phyloP scores from a whole-genome alignment of 2,888 invertebrate genomes.

The Esperia sulphurella region DNA sequence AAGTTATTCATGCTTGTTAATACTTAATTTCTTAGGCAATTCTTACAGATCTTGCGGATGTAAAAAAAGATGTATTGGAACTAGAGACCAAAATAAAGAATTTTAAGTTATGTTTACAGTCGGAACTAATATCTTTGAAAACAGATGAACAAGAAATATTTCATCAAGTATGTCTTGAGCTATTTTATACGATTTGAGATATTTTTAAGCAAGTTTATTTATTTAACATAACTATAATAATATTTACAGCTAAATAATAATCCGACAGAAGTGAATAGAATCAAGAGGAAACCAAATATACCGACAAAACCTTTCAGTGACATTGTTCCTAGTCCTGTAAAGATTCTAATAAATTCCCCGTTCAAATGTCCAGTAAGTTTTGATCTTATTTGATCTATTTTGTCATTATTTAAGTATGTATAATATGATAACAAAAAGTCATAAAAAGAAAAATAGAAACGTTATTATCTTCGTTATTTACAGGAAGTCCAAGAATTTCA shows the following conservation, averaged over 20 bases:
- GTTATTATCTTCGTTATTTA: background rate
- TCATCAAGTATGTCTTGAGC: slow-evolving; percentile 29
- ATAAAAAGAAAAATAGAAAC: background rate
- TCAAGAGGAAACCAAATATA: slow-evolving; percentile 23
- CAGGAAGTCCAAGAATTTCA: slow-evolving; percentile 78
- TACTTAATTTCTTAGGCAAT: too few relatives aligned
- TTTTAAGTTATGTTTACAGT: slow-evolving; percentile 38
- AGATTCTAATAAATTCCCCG: slow-evolving; percentile 52
- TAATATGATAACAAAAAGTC: too few relatives aligned
- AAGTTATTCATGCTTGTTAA: too few relatives aligned
- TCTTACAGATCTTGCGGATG: slow-evolving; percentile 49
- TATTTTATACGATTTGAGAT: too few relatives aligned
- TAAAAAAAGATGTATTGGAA: slow-evolving; percentile 47
- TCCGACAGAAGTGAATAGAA: slow-evolving; percentile 12
- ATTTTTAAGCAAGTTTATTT: too few relatives aligned
- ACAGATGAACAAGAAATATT: slow-evolving; percentile 32
- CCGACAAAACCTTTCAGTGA: slow-evolving; percentile 36
- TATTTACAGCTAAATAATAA: slow-evolving; percentile 28
- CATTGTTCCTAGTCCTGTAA: slow-evolving; percentile 60
- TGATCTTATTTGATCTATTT: too few relatives aligned
- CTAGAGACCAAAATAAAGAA: slow-evolving; percentile 49
- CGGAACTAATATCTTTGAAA: slow-evolving; percentile 35
- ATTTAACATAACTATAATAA: too few relatives aligned
- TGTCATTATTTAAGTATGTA: too few relatives aligned
- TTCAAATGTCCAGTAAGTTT: slow-evolving; percentile 52